Percentiles rank a stretch among this genome's conserved stretches.
Evolutionary conservation across 2,888 invertebrate species (phyloP).

Genomic region (Ceraclea dissimilis): DNA sequence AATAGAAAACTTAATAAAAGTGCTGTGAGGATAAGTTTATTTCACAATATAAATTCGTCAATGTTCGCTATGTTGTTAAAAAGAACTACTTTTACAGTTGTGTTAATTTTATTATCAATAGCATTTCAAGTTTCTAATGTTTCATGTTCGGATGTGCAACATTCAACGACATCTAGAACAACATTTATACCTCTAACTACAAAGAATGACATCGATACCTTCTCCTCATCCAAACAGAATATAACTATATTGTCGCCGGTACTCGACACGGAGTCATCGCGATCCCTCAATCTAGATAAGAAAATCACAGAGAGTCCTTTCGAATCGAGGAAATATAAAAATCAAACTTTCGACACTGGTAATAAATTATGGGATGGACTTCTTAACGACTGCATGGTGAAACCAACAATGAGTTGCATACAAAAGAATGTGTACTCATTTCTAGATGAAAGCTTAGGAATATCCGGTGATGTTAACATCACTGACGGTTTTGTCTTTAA

Average conservation of each 20-base stretch:
- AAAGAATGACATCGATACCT: not conserved
- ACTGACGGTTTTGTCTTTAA: conserved; percentile 57
- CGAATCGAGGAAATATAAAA: conserved; percentile 7
- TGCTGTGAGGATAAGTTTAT: conserved; percentile 7
- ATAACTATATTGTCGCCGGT: not conserved
- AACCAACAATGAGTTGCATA: conserved; percentile 64
- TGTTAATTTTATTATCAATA: conserved; percentile 17
- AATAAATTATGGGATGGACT: conserved; percentile 69
- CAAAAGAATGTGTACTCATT: conserved; percentile 71
- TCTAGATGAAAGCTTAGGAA: conserved; percentile 57
- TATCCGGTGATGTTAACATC: conserved; percentile 57
- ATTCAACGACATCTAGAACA: not conserved
- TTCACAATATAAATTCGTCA: conserved; percentile 17
- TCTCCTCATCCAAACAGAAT: not conserved
- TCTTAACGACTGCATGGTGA: conserved; percentile 59
- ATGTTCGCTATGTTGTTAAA: conserved; percentile 23
- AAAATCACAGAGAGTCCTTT: not conserved
- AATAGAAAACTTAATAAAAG: conserved; percentile 5
- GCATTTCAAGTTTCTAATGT: conserved; percentile 1
- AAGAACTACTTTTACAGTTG: conserved; percentile 24
- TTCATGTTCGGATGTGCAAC: not conserved
- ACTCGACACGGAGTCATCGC: not conserved
- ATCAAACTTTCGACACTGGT: conserved; percentile 41
- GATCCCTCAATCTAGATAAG: not conserved
- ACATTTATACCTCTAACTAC: not conserved